Conservation (phyloP, 1,140 invertebrate genomes). For the Nymphalis io region DNA sequence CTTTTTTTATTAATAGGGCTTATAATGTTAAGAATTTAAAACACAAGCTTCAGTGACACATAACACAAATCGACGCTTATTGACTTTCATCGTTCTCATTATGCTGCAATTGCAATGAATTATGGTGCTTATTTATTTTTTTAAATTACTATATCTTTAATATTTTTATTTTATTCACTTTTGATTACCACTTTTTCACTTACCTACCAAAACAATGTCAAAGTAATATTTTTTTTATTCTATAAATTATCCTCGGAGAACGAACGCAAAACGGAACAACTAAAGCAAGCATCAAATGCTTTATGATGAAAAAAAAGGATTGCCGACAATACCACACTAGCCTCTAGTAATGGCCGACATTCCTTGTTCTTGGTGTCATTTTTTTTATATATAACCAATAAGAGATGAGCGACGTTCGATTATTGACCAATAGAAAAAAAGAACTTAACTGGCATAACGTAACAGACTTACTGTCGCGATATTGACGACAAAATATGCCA, state of each 20-base stretch:
- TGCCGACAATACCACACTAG: slow-evolving; percentile 56
- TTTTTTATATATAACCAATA: slow-evolving; percentile 46
- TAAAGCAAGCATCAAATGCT: slow-evolving; percentile 65
- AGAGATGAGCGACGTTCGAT: neutral
- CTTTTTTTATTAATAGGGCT: neutral
- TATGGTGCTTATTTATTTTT: slow-evolving; percentile 12
- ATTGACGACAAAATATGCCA: slow-evolving; percentile 52
- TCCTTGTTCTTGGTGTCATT: slow-evolving; percentile 50
- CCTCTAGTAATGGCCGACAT: slow-evolving; percentile 59
- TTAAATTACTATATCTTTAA: slow-evolving; percentile 11
- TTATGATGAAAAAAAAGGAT: slow-evolving; percentile 70
- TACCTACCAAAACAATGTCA: slow-evolving; percentile 74
- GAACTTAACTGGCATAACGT: slow-evolving; percentile 31
- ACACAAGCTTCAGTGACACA: slow-evolving; percentile 24
- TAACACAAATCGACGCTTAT: slow-evolving; percentile 48
- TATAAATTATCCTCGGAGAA: slow-evolving; percentile 57
- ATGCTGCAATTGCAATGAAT: slow-evolving; percentile 12
- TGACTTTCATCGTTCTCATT: slow-evolving; percentile 37
- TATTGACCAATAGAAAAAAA: slow-evolving; percentile 46
- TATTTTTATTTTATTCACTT: slow-evolving; percentile 27
- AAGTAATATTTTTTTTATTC: slow-evolving; percentile 57
- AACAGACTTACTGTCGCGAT: slow-evolving; percentile 53
- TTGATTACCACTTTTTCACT: slow-evolving; percentile 50
- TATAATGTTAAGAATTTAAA: slow-evolving; percentile 1
- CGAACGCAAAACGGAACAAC: slow-evolving; percentile 71